phyloP scores from a whole-genome alignment of 2,797 vertebrate genomes.

The Ambastaia sidthimunki region DNA sequence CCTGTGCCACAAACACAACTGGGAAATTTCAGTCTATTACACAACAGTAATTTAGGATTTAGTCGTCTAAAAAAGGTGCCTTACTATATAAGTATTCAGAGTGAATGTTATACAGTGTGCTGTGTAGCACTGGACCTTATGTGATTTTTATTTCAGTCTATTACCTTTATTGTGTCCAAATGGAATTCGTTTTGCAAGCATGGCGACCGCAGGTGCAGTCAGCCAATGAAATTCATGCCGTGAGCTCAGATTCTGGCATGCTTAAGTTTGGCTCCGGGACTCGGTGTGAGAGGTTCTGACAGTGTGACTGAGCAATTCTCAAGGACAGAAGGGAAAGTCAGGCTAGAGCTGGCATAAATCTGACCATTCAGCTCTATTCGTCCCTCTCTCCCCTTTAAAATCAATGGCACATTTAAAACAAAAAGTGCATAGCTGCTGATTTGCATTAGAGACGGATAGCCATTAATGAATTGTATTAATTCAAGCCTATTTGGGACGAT shows the following conservation, averaged over 20 bases:
- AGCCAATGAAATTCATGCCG: slow-evolving; percentile 30
- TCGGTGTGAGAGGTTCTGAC: slow-evolving; percentile 32
- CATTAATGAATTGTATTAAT: slow-evolving; percentile 43
- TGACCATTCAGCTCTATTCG: slow-evolving; percentile 40
- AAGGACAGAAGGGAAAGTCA: slow-evolving; percentile 48
- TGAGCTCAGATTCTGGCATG: slow-evolving; percentile 52
- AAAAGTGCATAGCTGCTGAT: not conserved
- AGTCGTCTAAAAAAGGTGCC: not conserved
- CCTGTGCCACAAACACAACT: slow-evolving; percentile 12
- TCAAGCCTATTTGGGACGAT: slow-evolving; percentile 46
- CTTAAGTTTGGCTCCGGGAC: slow-evolving; percentile 30
- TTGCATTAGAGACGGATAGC: slow-evolving; percentile 42
- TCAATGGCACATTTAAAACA: not conserved
- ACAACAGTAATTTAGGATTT: slow-evolving; percentile 19
- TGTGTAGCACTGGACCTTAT: not conserved
- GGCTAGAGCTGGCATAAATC: slow-evolving; percentile 42
- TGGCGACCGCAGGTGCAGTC: not conserved
- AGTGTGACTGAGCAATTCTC: slow-evolving; percentile 53
- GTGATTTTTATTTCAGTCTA: not conserved
- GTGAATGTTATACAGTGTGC: not conserved
- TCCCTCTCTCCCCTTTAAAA: slow-evolving; percentile 28
- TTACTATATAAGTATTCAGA: not conserved
- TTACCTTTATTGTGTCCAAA: not conserved
- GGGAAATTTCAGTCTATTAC: slow-evolving; percentile 8
- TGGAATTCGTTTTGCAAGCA: not conserved